Evolutionary conservation across 2,888 invertebrate genomes (phyloP), one percentile per base, ranked within the genome.

Genomic region (Geotrupes spiniger): DNA sequence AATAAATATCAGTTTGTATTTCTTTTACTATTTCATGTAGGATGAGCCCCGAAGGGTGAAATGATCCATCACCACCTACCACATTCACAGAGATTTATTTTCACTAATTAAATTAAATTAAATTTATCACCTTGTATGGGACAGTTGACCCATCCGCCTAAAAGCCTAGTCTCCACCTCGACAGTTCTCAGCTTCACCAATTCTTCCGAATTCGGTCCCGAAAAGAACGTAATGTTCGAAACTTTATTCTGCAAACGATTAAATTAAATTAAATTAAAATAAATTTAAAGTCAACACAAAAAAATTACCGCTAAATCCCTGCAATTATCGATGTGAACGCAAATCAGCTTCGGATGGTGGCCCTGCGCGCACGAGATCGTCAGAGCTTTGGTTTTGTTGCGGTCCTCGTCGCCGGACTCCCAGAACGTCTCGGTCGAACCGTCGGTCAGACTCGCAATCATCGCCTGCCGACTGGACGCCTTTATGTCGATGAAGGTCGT

Each of bases 351-450:
- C 0, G 91, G 87, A 43, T 80, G 77, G 31, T 84, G 79, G 49
- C 82, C 78, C 49, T 83, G 78, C 53, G 80, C 71, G 57, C 82
- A 83, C 1, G 79, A 77, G 12, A 89, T 76, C 44, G 87, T 89
- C 17, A 94, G 81, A 63, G 85, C 85, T 74, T 96, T 95, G 15
- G 91, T 86, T 70, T 93, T 92, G 70, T 93, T 94, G 47, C 90
- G 79, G 74, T 98, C 97, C 66, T 97, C 97, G 63, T 97, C 97
- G 0, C 95, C 96, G 27, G 95, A 95, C 74, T 98, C 98, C 98
- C 98, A 98, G 74, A 98, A 98, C 0, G 98, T 98, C 71, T 98
- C 98, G 0, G 96, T 95, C 3, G 93, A 93, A 63, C 89, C 89
- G 69, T 98, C 98, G 0, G 87, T 89, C 10, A 98, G 78, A 56